Conservation (phyloP, 1,140 invertebrate genomes). For the Ditylenchus dipsaci region DNA sequence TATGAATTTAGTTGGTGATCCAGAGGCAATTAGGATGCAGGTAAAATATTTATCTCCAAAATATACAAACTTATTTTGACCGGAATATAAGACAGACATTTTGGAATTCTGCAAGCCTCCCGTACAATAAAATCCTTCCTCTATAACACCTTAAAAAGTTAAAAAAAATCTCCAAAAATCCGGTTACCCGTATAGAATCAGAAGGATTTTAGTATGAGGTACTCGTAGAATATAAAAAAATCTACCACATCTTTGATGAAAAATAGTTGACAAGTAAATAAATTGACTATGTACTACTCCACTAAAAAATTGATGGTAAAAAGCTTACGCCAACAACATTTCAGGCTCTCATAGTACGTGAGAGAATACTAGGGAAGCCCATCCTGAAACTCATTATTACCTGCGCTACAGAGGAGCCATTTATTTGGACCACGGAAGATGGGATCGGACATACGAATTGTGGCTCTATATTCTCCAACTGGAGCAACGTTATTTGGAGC, state of each 20-base stretch:
- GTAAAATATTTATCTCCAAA: conserved; percentile 10
- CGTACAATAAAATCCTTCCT: too few species aligned
- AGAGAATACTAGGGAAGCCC: conserved; percentile 45
- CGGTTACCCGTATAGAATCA: too few species aligned
- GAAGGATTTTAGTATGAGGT: too few species aligned
- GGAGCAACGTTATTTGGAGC: conserved; percentile 14
- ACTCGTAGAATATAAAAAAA: too few species aligned
- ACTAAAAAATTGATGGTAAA: too few species aligned
- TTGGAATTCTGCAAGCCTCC: neutral
- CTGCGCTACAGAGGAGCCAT: conserved; percentile 46
- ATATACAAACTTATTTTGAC: conserved; percentile 13
- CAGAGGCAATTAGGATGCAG: conserved; percentile 47
- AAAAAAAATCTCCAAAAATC: too few species aligned
- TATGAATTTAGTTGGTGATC: conserved; percentile 29
- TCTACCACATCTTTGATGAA: too few species aligned
- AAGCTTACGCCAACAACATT: too few species aligned
- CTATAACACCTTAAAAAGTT: too few species aligned
- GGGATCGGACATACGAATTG: conserved; percentile 42
- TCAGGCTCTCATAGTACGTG: conserved; percentile 45
- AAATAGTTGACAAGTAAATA: too few species aligned
- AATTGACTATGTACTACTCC: too few species aligned
- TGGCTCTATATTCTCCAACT: conserved; percentile 46
- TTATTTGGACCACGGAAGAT: conserved; percentile 47
- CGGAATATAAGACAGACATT: conserved; percentile 9
- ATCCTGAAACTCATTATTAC: conserved; percentile 48